Evolutionary conservation across 2,113 vertebrate species (phyloP).

Genomic region (Globicephala melas): DNA sequence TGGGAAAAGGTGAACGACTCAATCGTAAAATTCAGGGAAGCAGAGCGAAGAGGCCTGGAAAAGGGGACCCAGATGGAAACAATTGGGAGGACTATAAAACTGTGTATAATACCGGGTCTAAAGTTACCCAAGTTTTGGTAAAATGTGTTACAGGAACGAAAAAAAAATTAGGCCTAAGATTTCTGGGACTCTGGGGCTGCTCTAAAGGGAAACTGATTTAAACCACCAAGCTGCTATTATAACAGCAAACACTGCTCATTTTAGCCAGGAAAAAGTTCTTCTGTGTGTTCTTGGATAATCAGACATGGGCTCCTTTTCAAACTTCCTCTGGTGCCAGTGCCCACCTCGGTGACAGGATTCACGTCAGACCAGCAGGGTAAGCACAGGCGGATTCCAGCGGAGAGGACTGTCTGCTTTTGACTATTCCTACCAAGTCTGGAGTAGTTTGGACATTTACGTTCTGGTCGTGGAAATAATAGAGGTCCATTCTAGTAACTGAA

Average conservation of each 20-base stretch:
- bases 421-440: background rate
- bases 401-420: background rate
- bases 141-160: background rate
- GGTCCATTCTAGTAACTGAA: constrained; percentile 15
- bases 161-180: background rate
- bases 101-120: background rate
- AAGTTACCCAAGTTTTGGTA: background rate
- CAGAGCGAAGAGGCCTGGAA: background rate
- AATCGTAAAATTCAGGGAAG: background rate
- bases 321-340: background rate
- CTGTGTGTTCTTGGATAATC: constrained; percentile 13
- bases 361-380: background rate
- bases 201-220: background rate
- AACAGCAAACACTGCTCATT: background rate
- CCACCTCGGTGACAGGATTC: background rate
- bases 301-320: constrained; percentile 14
- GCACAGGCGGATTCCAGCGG: background rate
- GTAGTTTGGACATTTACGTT: background rate
- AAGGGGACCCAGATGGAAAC: background rate
- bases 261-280: background rate
- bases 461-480: constrained; percentile 60
- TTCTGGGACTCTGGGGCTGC: background rate
- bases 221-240: background rate
- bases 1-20: background rate
- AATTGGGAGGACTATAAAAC: background rate